These are phyloP conservation scores for Dorcus hopei DNA, from an alignment of 2,888 invertebrate species.

Conservation along the genomic window DNA sequence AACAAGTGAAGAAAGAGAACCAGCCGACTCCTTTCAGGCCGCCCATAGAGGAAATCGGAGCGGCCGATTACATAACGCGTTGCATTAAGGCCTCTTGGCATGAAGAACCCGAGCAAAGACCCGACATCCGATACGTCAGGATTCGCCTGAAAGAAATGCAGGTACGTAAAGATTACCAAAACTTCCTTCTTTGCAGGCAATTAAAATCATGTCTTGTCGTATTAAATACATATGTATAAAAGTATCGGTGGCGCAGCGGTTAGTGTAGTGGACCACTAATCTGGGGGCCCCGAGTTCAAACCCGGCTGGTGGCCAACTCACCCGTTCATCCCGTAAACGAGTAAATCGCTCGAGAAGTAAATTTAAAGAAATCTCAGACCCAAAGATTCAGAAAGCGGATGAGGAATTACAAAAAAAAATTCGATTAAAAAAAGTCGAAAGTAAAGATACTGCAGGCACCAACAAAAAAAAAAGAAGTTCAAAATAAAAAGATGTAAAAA, in stretches of 20 bases:
- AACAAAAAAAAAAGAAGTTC: no score
- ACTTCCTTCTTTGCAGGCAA: conserved; percentile 34
- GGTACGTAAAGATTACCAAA: conserved; percentile 28
- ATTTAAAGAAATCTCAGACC: no score
- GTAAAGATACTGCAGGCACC: no score
- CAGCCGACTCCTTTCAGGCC: conserved; percentile 60
- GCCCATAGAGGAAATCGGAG: conserved; percentile 60
- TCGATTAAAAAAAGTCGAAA: no score
- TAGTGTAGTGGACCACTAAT: no score
- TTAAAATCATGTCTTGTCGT: not conserved
- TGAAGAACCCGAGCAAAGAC: conserved; percentile 73
- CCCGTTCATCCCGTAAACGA: no score
- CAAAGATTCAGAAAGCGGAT: no score
- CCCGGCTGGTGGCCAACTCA: no score
- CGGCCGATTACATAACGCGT: conserved; percentile 70
- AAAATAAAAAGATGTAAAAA: no score
- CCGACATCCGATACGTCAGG: conserved; percentile 74
- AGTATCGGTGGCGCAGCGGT: not conserved
- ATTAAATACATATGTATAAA: not conserved
- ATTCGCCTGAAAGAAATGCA: conserved; percentile 79
- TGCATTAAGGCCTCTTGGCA: conserved; percentile 79
- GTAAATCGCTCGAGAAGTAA: no score
- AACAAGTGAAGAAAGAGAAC: conserved; percentile 41
- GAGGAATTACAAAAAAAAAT: no score
- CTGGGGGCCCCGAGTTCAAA: no score